Evolutionary conservation across 2,113 vertebrate genomes (phyloP).

Genomic region (Podocnemis expansa): DNA sequence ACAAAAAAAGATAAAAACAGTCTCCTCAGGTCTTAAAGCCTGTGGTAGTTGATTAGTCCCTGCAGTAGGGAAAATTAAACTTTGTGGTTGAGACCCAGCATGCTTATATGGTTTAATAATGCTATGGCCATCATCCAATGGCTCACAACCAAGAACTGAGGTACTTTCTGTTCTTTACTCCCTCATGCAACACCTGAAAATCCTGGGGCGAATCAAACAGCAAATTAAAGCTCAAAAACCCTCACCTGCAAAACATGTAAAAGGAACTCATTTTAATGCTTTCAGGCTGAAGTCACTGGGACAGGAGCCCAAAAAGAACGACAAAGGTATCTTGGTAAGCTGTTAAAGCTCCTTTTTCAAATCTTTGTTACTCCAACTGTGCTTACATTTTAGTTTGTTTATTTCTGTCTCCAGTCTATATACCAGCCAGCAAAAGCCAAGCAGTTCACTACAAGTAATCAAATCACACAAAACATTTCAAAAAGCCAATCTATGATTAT

Average conservation of each 20-base stretch:
- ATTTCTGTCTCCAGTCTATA: slow-evolving; percentile 31
- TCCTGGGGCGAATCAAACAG: slow-evolving; percentile 85
- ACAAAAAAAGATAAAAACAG: slow-evolving; percentile 72
- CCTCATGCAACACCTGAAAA: slow-evolving; percentile 90
- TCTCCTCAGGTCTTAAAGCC: slow-evolving; percentile 77
- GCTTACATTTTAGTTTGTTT: slow-evolving; percentile 29
- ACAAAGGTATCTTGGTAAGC: slow-evolving; percentile 63
- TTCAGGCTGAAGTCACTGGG: slow-evolving; percentile 87
- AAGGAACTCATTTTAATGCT: slow-evolving; percentile 90
- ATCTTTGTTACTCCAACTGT: slow-evolving; percentile 39
- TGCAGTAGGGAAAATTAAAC: slow-evolving; percentile 85
- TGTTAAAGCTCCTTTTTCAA: slow-evolving; percentile 62
- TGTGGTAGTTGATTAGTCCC: slow-evolving; percentile 82
- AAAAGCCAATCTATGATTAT: not conserved
- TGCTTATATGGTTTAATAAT: slow-evolving; percentile 95
- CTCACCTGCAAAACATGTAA: slow-evolving; percentile 86
- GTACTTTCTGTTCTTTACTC: slow-evolving; percentile 87
- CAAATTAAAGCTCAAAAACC: slow-evolving; percentile 83
- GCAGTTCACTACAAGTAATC: slow-evolving; percentile 24
- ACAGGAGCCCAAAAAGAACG: slow-evolving; percentile 73
- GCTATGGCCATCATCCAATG: slow-evolving; percentile 90
- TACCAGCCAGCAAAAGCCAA: slow-evolving; percentile 16
- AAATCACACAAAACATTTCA: not conserved
- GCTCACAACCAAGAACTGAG: slow-evolving; percentile 85
- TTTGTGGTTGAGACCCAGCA: slow-evolving; percentile 85